phyloP scores from a whole-genome alignment of 2,113 vertebrate species.

The Laticauda laticaudata region DNA sequence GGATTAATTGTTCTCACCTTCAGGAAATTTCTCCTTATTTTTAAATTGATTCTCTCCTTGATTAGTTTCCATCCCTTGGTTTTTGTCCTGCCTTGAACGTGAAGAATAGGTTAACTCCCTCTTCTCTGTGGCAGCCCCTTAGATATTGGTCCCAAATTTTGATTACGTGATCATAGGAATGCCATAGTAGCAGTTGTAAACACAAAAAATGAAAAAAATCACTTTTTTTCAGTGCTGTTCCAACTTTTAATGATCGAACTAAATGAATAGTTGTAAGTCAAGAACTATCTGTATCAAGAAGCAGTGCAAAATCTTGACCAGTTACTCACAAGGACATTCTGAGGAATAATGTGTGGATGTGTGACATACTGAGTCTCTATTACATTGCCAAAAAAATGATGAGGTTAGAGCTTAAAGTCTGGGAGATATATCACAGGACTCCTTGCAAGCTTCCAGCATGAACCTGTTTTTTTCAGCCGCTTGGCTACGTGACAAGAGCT shows the following conservation, averaged over 20 bases:
- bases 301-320: not conserved
- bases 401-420: not conserved
- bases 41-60: not conserved
- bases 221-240: not conserved
- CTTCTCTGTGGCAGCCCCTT: not conserved
- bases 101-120: not conserved
- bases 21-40: not conserved
- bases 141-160: not conserved
- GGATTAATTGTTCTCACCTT: not conserved
- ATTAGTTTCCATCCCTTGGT: not conserved
- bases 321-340: not conserved
- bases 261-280: not conserved
- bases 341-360: not conserved
- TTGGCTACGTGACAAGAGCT: conserved; percentile 23
- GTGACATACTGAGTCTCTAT: not conserved
- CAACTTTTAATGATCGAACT: not conserved
- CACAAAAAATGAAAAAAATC: not conserved
- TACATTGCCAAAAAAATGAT: not conserved
- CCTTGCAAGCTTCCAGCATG: not conserved
- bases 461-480: conserved; percentile 15
- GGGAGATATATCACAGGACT: fast-evolving
- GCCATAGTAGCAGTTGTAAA: not conserved
- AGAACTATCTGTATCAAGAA: not conserved
- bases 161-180: not conserved
- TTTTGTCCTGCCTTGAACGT: not conserved